Percentiles rank a stretch among this genome's conserved stretches.
Conservation (phyloP, 2,797 vertebrate genomes). For the Lates japonicus region DNA sequence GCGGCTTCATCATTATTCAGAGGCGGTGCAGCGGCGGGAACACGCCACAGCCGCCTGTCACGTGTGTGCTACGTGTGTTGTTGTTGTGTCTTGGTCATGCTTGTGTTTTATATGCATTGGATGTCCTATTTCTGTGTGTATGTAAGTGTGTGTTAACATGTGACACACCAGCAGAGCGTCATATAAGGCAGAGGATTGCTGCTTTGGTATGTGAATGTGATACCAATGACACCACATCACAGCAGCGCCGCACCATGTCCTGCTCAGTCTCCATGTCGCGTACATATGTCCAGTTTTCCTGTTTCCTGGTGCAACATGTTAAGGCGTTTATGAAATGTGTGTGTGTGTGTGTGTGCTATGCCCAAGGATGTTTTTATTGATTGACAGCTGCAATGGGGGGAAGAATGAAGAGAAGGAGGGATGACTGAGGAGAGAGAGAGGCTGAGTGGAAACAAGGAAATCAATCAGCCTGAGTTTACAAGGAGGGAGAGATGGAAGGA, state of each 20-base stretch:
- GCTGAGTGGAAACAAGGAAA: constrained; percentile 57
- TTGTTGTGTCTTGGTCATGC: neutral
- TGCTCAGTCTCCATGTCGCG: neutral
- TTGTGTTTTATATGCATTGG: neutral
- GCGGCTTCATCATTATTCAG: constrained; percentile 56
- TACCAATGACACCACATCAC: neutral
- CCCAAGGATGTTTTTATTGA: constrained; percentile 84
- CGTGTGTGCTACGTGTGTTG: neutral
- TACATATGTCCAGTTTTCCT: neutral
- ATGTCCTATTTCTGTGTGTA: neutral
- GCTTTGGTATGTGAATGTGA: constrained; percentile 8
- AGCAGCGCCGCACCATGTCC: neutral
- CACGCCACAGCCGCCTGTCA: neutral
- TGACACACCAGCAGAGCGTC: neutral
- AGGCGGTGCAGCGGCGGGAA: constrained; percentile 26
- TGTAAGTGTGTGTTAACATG: neutral
- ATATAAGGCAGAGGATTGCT: constrained; percentile 11
- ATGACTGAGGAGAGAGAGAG: constrained; percentile 36
- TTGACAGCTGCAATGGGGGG: constrained; percentile 69
- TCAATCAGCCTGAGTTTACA: constrained; percentile 67
- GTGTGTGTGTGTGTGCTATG: constrained; percentile 7
- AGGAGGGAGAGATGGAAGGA: constrained; percentile 17
- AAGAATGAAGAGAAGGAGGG: constrained; percentile 26
- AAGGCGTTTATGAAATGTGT: neutral
- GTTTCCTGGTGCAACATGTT: neutral